Evolutionary conservation across 2,797 vertebrate genomes (phyloP), one percentile per base, ranked within the genome.

Genomic region (Philypnodon macrostomus): DNA sequence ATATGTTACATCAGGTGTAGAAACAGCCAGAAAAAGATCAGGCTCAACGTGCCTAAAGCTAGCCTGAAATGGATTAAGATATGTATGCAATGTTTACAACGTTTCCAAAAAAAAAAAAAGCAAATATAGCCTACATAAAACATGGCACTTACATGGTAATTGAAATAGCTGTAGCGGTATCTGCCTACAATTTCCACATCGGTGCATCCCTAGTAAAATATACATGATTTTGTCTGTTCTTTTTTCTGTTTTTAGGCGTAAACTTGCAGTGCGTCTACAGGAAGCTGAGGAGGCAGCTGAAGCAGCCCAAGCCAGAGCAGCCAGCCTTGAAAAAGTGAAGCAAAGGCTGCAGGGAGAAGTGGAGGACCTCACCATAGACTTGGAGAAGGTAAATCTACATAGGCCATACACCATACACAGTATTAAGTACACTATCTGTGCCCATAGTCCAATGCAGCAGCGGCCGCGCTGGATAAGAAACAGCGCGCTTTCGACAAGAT

Each of bases 271-370:
- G 45, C 86, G 81, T 52, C 81, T 91, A 18, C 81, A 88, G 50
- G 86, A 90, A 63, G 89, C 86, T 7, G 85, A 92, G 70, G 77
- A 89, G 38, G 83, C 79, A 9, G 80, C 62, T 0, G 84, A 90
- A 75, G 66, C 79, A 0, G 71, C 81, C 5, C 86, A 89, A 57
- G 84, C 77, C 23, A 63, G 69, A 41, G 77, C 71, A 5, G 81
- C 84, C 47, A 91, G 70, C 14, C 74, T 76, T 3, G 81, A 91
- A 19, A 91, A 93, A 63, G 78, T 78, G 5, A 90, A 90, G 76
- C 84, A 90, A 71, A 89, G 84, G 55, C 82, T 92, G 65, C 87
- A 87, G 63, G 88, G 84, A 18, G 79, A 90, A 72, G 88, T 82
- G 4, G 77, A 92, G 21, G 84, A 91, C 64, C 84, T 92, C 40